A percentile compares a stretch with the other conserved stretches of the same genome.
These are phyloP conservation scores for Aethes cnicana DNA, from an alignment of 2,888 invertebrate species.

Conservation along the genomic window DNA sequence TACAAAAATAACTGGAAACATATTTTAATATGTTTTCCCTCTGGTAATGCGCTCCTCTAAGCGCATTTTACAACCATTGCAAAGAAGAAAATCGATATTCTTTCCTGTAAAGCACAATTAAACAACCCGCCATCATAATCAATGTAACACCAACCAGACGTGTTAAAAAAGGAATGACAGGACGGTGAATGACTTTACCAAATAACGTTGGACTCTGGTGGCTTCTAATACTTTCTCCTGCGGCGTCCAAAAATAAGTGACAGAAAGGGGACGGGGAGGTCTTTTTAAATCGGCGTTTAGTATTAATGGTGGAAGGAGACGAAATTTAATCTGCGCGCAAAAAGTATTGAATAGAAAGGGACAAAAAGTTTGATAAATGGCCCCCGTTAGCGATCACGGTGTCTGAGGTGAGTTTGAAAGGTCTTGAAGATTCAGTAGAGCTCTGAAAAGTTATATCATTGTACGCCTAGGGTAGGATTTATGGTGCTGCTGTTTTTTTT, in stretches of 20 bases:
- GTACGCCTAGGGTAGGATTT: not conserved
- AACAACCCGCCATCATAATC: conserved; percentile 69
- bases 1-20: no score
- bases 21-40: no score
- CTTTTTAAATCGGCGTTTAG: conserved; percentile 51
- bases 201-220: conserved; percentile 39
- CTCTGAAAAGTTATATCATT: no score
- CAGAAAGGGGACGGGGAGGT: conserved; percentile 38
- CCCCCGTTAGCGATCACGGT: conserved; percentile 56
- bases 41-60: no score
- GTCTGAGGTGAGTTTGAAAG: conserved; percentile 36
- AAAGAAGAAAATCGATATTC: no score
- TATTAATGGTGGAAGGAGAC: conserved; percentile 76
- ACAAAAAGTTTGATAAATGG: conserved; percentile 79
- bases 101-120: conserved; percentile 51
- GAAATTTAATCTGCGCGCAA: conserved; percentile 80
- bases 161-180: conserved; percentile 64
- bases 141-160: conserved; percentile 73
- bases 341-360: conserved; percentile 76
- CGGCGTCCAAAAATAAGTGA: conserved; percentile 2
- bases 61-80: no score
- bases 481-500: not conserved
- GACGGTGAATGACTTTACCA: conserved; percentile 57
- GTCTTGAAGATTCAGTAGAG: not conserved
- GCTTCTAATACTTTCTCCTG: conserved; percentile 26